phyloP scores from a whole-genome alignment of 2,797 vertebrate genomes.

The Holocentrus rufus region DNA sequence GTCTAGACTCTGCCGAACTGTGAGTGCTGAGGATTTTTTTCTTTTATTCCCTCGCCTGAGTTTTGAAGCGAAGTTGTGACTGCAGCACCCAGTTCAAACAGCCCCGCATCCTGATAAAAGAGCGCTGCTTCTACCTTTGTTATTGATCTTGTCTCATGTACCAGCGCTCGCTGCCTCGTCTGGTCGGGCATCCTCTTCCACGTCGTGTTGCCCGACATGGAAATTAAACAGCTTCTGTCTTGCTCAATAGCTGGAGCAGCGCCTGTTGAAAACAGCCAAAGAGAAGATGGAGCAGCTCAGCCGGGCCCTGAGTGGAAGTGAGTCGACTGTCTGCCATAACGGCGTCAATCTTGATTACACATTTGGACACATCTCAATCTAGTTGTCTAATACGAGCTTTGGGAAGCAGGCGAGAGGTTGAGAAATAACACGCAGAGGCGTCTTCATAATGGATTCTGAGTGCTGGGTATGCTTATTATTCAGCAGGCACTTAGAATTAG shows the following conservation, averaged over 20 bases:
- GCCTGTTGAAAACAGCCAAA: conserved; percentile 98
- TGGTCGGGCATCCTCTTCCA: conserved; percentile 17
- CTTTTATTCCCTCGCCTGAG: no score
- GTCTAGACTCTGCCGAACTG: no score
- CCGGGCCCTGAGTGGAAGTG: conserved; percentile 94
- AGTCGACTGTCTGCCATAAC: conserved; percentile 69
- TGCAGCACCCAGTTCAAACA: neutral
- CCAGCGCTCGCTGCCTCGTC: conserved; percentile 12
- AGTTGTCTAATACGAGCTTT: conserved; percentile 34
- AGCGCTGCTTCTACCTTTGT: neutral
- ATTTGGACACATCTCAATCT: conserved; percentile 48
- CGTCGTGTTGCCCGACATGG: conserved; percentile 34
- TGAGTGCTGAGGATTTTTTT: no score
- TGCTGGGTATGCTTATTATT: conserved; percentile 34
- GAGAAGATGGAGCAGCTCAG: conserved; percentile 99
- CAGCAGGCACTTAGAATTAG: conserved; percentile 26
- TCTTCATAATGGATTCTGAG: conserved; percentile 45
- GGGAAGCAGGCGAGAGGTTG: conserved; percentile 14
- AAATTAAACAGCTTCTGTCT: conserved; percentile 57
- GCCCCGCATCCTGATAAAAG: conserved; percentile 1
- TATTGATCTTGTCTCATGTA: conserved; percentile 21
- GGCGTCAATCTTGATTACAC: conserved; percentile 47
- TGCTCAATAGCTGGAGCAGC: conserved; percentile 91
- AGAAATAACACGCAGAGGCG: conserved; percentile 10
- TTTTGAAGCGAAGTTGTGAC: neutral